These are phyloP conservation scores for Athalia rosae DNA, from an alignment of 2,888 invertebrate genomes.

Conservation along the genomic window DNA sequence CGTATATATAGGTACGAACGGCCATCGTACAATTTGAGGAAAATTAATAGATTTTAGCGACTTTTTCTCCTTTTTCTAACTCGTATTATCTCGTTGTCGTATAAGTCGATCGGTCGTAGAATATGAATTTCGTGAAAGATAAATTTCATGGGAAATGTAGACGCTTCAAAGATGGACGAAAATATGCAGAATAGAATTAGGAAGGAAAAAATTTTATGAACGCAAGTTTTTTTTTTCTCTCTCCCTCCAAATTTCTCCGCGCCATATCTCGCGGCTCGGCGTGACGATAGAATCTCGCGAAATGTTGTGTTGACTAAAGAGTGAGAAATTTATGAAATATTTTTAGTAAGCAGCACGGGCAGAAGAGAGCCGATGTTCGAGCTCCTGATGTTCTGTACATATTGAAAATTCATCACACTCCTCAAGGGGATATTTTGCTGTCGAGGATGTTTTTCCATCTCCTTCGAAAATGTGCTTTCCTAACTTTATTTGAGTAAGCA, in stretches of 20 bases:
- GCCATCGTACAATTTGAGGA: no score
- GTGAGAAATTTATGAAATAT: conserved; percentile 25
- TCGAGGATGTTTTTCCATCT: conserved; percentile 29
- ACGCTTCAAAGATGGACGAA: no score
- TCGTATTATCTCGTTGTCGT: no score
- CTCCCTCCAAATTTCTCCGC: neutral
- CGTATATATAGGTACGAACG: no score
- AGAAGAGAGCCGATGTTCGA: no score
- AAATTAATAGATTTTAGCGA: no score
- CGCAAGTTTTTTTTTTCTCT: neutral
- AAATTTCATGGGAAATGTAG: no score
- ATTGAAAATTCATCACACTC: conserved; percentile 40
- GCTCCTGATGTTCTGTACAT: conserved; percentile 26
- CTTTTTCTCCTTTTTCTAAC: no score
- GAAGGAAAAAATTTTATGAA: neutral
- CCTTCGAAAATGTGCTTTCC: conserved; percentile 32
- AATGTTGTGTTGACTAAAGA: conserved; percentile 26
- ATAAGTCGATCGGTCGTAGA: no score
- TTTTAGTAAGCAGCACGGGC: neutral
- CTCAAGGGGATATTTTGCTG: conserved; percentile 27
- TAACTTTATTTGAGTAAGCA: conserved; percentile 30
- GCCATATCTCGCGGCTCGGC: neutral
- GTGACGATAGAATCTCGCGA: neutral
- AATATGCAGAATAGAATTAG: no score
- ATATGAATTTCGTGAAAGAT: no score